Base-by-base conservation (phyloP, 1,140 invertebrate genomes). In the Artemia franciscana region DNA sequence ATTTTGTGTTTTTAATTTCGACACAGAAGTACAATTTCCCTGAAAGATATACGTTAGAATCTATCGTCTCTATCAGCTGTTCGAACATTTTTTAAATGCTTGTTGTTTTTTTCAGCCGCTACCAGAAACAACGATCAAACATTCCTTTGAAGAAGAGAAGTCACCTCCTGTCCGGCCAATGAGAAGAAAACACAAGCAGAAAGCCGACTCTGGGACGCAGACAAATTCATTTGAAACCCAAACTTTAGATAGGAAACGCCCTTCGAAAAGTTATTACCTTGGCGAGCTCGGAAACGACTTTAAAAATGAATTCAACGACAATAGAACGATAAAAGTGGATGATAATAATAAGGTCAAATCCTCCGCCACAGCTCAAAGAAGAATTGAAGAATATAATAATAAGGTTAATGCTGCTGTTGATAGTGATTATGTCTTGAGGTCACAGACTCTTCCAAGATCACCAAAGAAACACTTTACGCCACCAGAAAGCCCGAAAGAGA, bases 251-350 rank as follows among this genome's bases (percentile, higher is more conserved):
- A 18, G 61, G 9, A 4, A 12, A 5, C 64, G 56, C 26, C 63
- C 65, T 24, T 58, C 51, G n/a, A 83, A 85, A 68, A 79, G 82
- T 62, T 88, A 86, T 72, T 87, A 88, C 70, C 75, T 87, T 30
- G 85, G 85, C 9, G 84, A 88, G 73, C 84, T 87, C 76, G 85
- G 84, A 4, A 86, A 85, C 70, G 82, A 79, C 26, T 84, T 83
- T 62, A 84, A 81, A 69, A 84, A 86, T 67, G 84, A 85, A 4
- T n/a, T n/a, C n/a, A n/a, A n/a, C n/a, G n/a, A n/a, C n/a, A n/a
- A n/a, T n/a, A 84, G 86, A 67, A 86, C 60, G 5, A 28, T 61
- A 2, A 60, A 4, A n/a, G 60, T 26, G 24, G 23, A 24, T 12
- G 57, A 60, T 4, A 26, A 60, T 9, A 60, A 60, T 28, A 30